Base-by-base conservation (phyloP, 1,140 invertebrate genomes). In the Papilio glaucus region DNA sequence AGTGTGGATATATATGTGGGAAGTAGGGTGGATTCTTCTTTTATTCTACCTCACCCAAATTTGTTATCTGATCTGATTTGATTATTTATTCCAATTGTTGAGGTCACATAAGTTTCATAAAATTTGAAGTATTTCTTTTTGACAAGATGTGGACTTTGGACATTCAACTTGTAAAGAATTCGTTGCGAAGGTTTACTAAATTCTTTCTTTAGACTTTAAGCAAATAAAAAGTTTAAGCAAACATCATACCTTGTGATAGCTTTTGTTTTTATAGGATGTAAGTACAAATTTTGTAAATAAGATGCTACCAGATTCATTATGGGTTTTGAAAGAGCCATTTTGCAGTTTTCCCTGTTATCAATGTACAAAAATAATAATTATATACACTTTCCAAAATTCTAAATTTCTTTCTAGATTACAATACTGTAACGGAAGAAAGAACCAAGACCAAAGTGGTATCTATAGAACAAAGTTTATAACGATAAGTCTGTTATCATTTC, bases 281-380 rank as follows among this genome's bases (percentile, higher is more conserved):
- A 93, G 78, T 96, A 96, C 45, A 96, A 91, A 83, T 95, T 95
- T 76, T 95, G 94, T 77, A 96, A 94, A 91, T 97, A 97, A 60
- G 94, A 94, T 45, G 94, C 94, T 2, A 96, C 73, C 29, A 96
- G 89, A 76, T 95, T 94, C 78, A 95, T 94, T 74, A 96, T 83
- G 4, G 96, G 95, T 89, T 96, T 96, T 2, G 96, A 96, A 60
- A 97, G 89, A 21, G 95, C 89, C 96, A 96, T 96, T 90, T 89
- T 92, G 75, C 74, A 37, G 9, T 37, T 41, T 39, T 39, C 21
- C 33, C 21, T 65, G 18, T 5, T 39, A 41, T 1, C 6, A 41
- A 65, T 38, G 33, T 53, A 24, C 15, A 53, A 53, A 21, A 7
- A 18, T 18, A 18, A 13, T 10, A 12, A 6, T 24, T 53, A 21